phyloP scores from a whole-genome alignment of 2,113 vertebrate genomes.

The Phalacrocorax pelagicus region DNA sequence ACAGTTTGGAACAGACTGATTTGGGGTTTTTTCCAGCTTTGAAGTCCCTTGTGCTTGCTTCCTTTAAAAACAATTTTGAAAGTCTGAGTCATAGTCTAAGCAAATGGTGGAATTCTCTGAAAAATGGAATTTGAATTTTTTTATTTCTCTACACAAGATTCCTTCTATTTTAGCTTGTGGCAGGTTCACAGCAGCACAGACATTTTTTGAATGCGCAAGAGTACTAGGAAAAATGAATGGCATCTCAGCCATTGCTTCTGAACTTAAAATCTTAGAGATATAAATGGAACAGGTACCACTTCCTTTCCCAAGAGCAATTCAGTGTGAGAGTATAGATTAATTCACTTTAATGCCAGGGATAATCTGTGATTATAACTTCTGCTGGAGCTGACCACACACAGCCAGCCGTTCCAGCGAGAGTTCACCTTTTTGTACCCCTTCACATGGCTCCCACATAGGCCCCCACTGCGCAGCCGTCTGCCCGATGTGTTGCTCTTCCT shows the following conservation, averaged over 20 bases:
- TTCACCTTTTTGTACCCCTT: neutral
- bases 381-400: neutral
- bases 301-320: neutral
- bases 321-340: neutral
- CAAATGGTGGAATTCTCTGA: neutral
- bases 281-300: neutral
- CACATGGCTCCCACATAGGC: neutral
- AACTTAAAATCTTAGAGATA: neutral
- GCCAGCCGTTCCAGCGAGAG: neutral
- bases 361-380: neutral
- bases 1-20: neutral
- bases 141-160: neutral
- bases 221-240: neutral
- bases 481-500: neutral
- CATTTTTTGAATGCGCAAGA: neutral
- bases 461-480: neutral
- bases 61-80: neutral
- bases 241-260: neutral
- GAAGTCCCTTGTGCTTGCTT: neutral
- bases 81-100: neutral
- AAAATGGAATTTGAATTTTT: neutral
- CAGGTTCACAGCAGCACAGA: neutral
- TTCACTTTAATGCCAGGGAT: neutral
- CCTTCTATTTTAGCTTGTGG: neutral
- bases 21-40: neutral